phyloP scores from a whole-genome alignment of 2,888 invertebrate genomes.

The Agrochola circellaris region DNA sequence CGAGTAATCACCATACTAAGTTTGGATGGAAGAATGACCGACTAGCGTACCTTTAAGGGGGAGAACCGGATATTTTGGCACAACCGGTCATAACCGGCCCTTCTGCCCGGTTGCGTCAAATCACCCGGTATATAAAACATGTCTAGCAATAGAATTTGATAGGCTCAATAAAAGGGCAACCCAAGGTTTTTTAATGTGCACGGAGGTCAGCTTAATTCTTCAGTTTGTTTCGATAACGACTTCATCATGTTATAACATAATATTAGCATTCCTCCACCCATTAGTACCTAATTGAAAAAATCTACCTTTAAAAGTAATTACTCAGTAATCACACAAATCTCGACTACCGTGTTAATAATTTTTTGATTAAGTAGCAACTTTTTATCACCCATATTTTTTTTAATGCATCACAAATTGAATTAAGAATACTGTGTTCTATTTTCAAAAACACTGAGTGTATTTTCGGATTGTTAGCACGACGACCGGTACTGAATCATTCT shows the following conservation, averaged over 20 bases:
- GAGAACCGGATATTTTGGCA: background rate
- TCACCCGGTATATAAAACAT: no score
- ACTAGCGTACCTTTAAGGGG: background rate
- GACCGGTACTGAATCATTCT: slow-evolving; percentile 27
- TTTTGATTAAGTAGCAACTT: slow-evolving; percentile 28
- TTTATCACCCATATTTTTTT: background rate
- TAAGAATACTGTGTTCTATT: slow-evolving; percentile 54
- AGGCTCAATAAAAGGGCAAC: background rate
- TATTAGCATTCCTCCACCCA: slow-evolving; percentile 16
- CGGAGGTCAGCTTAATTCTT: background rate
- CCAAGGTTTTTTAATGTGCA: background rate
- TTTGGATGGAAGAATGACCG: no score
- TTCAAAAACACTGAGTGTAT: slow-evolving; percentile 54
- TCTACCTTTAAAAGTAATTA: slow-evolving; percentile 4
- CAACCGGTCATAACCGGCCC: background rate
- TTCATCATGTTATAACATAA: background rate
- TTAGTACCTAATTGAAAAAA: background rate
- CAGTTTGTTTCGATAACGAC: background rate
- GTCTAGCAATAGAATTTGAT: no score
- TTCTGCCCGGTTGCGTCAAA: no score
- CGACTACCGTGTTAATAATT: slow-evolving; percentile 22
- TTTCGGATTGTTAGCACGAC: slow-evolving; percentile 41
- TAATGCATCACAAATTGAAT: background rate
- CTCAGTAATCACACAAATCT: slow-evolving; percentile 15
- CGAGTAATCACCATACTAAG: no score